Evolutionary conservation across 2,797 vertebrate species (phyloP), one percentile per base, ranked within the genome.

Genomic region (Falco naumanni): DNA sequence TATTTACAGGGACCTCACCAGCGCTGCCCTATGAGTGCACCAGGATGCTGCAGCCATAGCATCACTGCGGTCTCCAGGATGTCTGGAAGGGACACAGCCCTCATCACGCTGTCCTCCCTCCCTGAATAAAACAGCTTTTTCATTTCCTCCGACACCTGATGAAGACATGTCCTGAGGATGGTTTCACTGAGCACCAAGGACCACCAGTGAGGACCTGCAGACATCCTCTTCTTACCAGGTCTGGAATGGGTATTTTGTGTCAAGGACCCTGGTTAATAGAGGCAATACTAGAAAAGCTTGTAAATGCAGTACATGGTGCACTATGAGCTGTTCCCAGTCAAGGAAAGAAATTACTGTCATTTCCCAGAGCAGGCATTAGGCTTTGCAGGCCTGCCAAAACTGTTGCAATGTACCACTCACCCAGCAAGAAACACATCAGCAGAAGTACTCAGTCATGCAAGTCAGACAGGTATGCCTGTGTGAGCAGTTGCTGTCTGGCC

Each of bases 371-470:
- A 74, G 33, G 14, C 13, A 1, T 4, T 14, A 16, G 65, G 78
- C 48, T n/a, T 10, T 37, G 39, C 41, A 50, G 53, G 20, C 53
- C 61, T 33, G 65, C 48, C 56, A 54, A 54, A 26, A 3, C 4
- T 10, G 24, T 6, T 0, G 0, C 74, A 5, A 13, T 2, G 19
- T 22, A 65, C 22, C 57, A 8, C 16, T 43, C 41, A 10, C 5
- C 10, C 87, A 13, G 51, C 77, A 25, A 16, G 60, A 65, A 47
- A 6, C 8, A 11, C 0, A 0, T 12, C 10, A 5, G 54, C 11
- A 31, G 79, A 6, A 47, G 54, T 37, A 5, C 2, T 18, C 14
- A 0, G 64, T 34, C 18, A 0, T 0, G 47, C 37, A 0, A 9
- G 12, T 8, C 69, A 0, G 50, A 22, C 54, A 6, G 34, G 22